phyloP scores from a whole-genome alignment of 2,113 vertebrate species.

The Cercocebus atys region DNA sequence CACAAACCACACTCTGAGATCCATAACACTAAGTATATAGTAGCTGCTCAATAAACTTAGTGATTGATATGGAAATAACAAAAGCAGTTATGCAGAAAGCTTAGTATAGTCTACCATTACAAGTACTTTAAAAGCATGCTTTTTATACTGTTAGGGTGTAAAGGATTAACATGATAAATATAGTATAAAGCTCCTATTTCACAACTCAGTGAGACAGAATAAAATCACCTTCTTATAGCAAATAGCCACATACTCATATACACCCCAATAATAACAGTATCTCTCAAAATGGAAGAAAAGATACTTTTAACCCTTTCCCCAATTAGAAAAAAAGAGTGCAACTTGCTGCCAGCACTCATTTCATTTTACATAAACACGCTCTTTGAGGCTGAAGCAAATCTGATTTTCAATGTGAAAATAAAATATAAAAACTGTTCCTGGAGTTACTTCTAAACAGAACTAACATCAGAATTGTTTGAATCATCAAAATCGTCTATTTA shows the following conservation, averaged over 20 bases:
- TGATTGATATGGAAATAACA: not conserved
- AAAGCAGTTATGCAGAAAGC: not conserved
- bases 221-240: slow-evolving; percentile 1
- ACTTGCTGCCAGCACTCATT: too few relatives aligned
- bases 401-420: too few relatives aligned
- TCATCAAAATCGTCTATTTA: too few relatives aligned
- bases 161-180: not conserved
- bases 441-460: too few relatives aligned
- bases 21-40: not conserved
- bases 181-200: not conserved
- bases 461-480: too few relatives aligned
- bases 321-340: not conserved
- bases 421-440: too few relatives aligned
- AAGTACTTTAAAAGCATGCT: slow-evolving; percentile 27
- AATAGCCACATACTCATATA: not conserved
- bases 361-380: too few relatives aligned
- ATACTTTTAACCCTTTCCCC: not conserved
- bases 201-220: not conserved
- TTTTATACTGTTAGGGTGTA: not conserved
- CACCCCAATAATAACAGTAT: not conserved
- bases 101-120: not conserved
- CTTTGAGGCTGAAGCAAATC: too few relatives aligned
- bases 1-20: not conserved
- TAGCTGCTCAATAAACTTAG: not conserved
- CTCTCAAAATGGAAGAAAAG: slow-evolving; percentile 26